These are phyloP conservation scores for Phataginus tricuspis DNA, from an alignment of 2,797 vertebrate genomes.

Conservation along the genomic window DNA sequence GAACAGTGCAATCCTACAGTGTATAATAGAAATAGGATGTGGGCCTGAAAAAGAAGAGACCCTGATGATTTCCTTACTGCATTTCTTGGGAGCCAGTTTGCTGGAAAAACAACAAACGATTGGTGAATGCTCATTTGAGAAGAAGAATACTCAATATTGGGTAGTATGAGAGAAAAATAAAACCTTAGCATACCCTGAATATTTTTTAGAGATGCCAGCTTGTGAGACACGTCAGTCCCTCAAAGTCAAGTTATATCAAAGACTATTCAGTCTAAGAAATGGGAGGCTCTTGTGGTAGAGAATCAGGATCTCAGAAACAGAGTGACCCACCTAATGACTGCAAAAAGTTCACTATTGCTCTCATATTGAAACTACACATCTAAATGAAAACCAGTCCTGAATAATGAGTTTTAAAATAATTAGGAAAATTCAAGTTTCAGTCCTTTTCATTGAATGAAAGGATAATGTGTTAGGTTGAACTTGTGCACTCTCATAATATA, in stretches of 20 bases:
- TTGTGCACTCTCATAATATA: background rate
- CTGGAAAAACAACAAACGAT: background rate
- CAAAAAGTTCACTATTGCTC: background rate
- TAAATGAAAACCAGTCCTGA: background rate
- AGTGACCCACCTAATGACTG: background rate
- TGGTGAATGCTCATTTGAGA: background rate
- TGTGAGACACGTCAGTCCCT: background rate
- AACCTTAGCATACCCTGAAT: background rate
- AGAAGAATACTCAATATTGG: background rate
- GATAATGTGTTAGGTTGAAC: background rate
- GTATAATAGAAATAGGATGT: background rate
- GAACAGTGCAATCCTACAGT: background rate
- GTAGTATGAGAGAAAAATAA: background rate
- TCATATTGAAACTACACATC: background rate
- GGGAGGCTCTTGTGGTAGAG: background rate
- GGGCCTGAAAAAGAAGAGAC: background rate
- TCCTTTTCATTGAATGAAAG: conserved; percentile 49
- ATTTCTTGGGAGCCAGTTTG: conserved; percentile 16
- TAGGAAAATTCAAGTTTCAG: background rate
- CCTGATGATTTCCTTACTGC: background rate
- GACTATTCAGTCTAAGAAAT: background rate
- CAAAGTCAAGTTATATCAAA: background rate
- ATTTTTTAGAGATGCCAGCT: background rate
- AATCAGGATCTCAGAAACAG: background rate
- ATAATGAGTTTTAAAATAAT: background rate